Evolutionary conservation across 2,113 vertebrate genomes (phyloP).

Genomic region (Ceratotherium simum): DNA sequence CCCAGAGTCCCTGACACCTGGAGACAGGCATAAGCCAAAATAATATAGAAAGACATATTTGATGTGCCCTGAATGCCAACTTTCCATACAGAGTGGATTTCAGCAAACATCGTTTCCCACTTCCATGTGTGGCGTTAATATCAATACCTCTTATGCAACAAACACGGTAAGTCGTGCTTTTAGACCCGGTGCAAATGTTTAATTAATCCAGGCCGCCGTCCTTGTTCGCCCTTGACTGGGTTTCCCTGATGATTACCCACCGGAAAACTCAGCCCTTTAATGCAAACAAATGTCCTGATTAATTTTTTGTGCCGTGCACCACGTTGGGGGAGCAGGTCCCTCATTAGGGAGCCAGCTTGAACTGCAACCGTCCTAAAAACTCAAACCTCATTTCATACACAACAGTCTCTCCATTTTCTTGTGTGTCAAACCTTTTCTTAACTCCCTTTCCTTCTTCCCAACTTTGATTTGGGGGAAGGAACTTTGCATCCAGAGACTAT

Average conservation of each 20-base stretch:
- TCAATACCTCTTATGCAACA: conserved; percentile 74
- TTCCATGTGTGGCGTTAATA: conserved; percentile 75
- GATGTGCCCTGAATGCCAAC: background rate
- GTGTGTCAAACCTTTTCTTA: conserved; percentile 54
- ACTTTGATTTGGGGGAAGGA: conserved; percentile 78
- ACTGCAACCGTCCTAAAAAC: background rate
- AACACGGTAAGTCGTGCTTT: conserved; percentile 82
- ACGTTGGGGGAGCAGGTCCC: conserved; percentile 59
- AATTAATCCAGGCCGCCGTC: conserved; percentile 87
- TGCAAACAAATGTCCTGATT: conserved; percentile 85
- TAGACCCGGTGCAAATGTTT: conserved; percentile 80
- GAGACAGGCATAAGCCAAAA: background rate
- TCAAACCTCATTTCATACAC: conserved; percentile 68
- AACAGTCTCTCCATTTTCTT: conserved; percentile 44
- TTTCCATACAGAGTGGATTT: conserved; percentile 49
- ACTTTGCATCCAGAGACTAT: conserved; percentile 77
- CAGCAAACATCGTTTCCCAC: conserved; percentile 60
- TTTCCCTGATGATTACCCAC: conserved; percentile 86
- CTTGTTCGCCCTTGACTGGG: conserved; percentile 85
- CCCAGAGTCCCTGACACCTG: background rate
- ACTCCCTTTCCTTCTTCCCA: conserved; percentile 57
- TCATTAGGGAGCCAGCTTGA: conserved; percentile 51
- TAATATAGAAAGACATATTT: background rate
- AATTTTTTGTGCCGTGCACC: conserved; percentile 77
- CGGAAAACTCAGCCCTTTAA: conserved; percentile 84